A percentile compares a stretch with the other conserved stretches of the same genome.
Conservation (phyloP, 2,797 vertebrate species). For the Scleropages formosus region DNA sequence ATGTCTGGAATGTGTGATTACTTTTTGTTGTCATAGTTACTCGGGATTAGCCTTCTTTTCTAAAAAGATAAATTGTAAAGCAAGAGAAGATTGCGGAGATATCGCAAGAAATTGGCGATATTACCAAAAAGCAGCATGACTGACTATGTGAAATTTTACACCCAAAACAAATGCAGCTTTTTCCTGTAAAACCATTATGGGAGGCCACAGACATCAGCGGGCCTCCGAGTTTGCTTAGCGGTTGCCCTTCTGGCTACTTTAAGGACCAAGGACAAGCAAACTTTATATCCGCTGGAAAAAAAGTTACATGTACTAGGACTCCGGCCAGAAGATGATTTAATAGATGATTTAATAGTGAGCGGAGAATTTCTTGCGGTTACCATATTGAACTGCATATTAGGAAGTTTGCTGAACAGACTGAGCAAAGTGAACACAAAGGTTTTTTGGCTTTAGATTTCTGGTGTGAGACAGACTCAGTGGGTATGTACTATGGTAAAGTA, state of each 20-base stretch:
- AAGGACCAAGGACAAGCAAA: conserved; percentile 8
- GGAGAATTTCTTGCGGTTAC: conserved; percentile 69
- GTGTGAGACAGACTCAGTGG: neutral
- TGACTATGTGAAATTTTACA: neutral
- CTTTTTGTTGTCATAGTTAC: neutral
- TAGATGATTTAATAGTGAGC: conserved; percentile 71
- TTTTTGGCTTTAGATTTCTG: neutral
- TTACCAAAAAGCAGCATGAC: neutral
- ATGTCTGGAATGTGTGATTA: neutral
- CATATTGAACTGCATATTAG: conserved; percentile 71
- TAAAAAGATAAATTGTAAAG: no score
- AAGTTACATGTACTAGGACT: conserved; percentile 19
- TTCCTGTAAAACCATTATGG: conserved; percentile 18
- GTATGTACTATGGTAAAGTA: no score
- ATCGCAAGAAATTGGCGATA: neutral
- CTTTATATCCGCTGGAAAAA: conserved; percentile 16
- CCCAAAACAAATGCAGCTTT: neutral
- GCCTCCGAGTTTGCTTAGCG: conserved; percentile 8
- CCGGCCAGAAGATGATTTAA: conserved; percentile 68
- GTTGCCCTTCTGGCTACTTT: conserved; percentile 7
- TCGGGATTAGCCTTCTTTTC: neutral
- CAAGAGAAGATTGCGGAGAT: no score
- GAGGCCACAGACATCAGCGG: conserved; percentile 6
- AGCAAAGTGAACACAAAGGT: neutral
- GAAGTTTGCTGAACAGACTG: conserved; percentile 67